A percentile compares a stretch with the other conserved stretches of the same genome.
These are phyloP conservation scores for Taurulus bubalis DNA, from an alignment of 2,113 vertebrate species.

Conservation along the genomic window DNA sequence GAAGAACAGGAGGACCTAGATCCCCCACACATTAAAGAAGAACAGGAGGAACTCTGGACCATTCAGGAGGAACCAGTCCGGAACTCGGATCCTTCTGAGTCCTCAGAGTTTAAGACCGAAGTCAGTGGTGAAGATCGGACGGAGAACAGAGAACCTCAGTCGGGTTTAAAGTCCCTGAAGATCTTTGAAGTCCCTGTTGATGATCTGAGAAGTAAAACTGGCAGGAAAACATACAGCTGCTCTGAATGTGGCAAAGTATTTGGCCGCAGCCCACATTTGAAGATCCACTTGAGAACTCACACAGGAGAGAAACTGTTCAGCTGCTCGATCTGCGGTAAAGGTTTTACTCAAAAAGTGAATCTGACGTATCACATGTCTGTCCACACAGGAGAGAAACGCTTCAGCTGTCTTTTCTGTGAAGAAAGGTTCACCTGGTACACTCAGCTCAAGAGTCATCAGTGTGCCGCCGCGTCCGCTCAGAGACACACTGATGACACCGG, in stretches of 20 bases:
- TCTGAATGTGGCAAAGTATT: slow-evolving; percentile 27
- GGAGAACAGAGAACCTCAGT: not conserved
- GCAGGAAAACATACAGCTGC: slow-evolving; percentile 30
- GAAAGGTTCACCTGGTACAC: slow-evolving; percentile 18
- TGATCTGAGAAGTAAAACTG: not conserved
- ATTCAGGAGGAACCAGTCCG: not conserved
- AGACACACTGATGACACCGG: not conserved
- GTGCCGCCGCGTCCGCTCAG: not conserved
- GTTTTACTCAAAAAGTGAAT: slow-evolving; percentile 6
- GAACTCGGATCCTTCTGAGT: not conserved
- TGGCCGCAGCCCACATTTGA: slow-evolving; percentile 7
- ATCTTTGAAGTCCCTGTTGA: not conserved
- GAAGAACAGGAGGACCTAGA: no score
- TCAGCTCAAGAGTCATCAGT: slow-evolving; percentile 16
- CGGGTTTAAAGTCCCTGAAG: not conserved
- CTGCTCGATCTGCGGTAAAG: slow-evolving; percentile 17
- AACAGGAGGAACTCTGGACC: not conserved
- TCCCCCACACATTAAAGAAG: no score
- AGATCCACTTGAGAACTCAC: slow-evolving; percentile 35
- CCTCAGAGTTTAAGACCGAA: not conserved
- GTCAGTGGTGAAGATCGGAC: not conserved
- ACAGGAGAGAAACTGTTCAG: slow-evolving; percentile 31
- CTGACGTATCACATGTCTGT: slow-evolving; percentile 23
- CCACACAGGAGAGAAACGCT: slow-evolving; percentile 31
- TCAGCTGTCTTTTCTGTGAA: slow-evolving; percentile 20